Evolutionary conservation across 2,113 vertebrate species (phyloP), one percentile per base, ranked within the genome.

Genomic region (Gnathonemus longibarbis): DNA sequence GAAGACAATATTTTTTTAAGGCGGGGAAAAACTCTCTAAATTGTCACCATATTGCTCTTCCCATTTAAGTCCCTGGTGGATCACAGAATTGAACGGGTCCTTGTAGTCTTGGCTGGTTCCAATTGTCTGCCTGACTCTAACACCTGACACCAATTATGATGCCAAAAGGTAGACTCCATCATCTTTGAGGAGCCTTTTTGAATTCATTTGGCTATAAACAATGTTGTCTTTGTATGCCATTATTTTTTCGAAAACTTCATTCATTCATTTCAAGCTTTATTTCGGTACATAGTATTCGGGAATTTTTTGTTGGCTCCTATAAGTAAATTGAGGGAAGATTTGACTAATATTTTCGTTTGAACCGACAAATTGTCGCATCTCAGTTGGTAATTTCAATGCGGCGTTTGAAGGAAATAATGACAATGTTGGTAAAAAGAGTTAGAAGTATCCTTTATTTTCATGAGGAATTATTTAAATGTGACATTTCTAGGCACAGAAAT

Each of bases 1-100:
- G 74, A 95, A 95, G 94, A 94, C 84, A 70, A 91, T 96, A 95
- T 97, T 96, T 96, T 96, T 95, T 93, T 93, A 94, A 93, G 95
- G 91, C 89, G 91, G 66, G 90, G 24, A 31, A 88, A 94, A 96
- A 96, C 42, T 3, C 83, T 45, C 45, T n/a, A 84, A 84, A 84
- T 94, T 96, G 94, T 94, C 94, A 94, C 95, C 94, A 95, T 88
- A 94, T 94, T 97, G 94, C 95, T 94, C 92, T 93, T 94, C 92
- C 94, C 95, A 91, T 90, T 95, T 94, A 95, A 95, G 94, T 95
- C 92, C 92, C 89, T 45, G 31, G 88, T 8, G 62, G 42, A 50
- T 31, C 17, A 11, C 24, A 88, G 62, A 77, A 31, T 7, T 66
- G n/a, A 49, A 74, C 45, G 21, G 46, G 62, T 58, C 53, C 56